Percentiles rank a stretch among this genome's conserved stretches.
These are phyloP conservation scores for Penaeus vannamei DNA, from an alignment of 1,140 invertebrate species.

Conservation along the genomic window DNA sequence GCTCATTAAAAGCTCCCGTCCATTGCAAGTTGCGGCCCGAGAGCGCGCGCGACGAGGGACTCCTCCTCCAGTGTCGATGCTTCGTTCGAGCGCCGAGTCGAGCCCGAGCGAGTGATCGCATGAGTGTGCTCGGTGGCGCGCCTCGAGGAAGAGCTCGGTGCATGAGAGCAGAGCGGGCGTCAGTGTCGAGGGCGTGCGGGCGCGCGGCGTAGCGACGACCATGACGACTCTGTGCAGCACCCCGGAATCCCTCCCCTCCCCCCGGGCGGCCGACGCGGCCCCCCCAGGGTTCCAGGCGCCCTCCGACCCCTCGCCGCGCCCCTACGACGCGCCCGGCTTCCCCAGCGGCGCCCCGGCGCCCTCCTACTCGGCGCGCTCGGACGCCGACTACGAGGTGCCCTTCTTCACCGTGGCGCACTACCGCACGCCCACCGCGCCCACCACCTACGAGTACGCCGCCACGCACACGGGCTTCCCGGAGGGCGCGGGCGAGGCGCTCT, in stretches of 20 bases:
- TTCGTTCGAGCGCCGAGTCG: too few relatives aligned
- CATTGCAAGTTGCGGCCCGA: too few relatives aligned
- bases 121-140: too few relatives aligned
- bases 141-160: too few relatives aligned
- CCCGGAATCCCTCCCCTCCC: slow-evolving; percentile 57
- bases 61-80: too few relatives aligned
- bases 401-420: slow-evolving; percentile 67
- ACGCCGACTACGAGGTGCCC: slow-evolving; percentile 65
- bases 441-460: slow-evolving; percentile 65
- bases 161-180: too few relatives aligned
- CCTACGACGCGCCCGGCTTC: slow-evolving; percentile 50
- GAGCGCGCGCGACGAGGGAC: too few relatives aligned
- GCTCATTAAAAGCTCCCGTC: too few relatives aligned
- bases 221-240: slow-evolving; percentile 61
- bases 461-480: slow-evolving; percentile 57
- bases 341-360: slow-evolving; percentile 43
- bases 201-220: too few relatives aligned
- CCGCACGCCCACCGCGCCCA: slow-evolving; percentile 62
- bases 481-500: slow-evolving; percentile 62
- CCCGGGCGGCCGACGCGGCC: slow-evolving; percentile 55
- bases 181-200: too few relatives aligned
- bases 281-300: slow-evolving; percentile 50
- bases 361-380: slow-evolving; percentile 21
- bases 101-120: too few relatives aligned
- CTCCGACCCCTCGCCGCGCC: slow-evolving; percentile 40